phyloP scores from a whole-genome alignment of 1,140 invertebrate genomes.

The Mactra quadrangularis region DNA sequence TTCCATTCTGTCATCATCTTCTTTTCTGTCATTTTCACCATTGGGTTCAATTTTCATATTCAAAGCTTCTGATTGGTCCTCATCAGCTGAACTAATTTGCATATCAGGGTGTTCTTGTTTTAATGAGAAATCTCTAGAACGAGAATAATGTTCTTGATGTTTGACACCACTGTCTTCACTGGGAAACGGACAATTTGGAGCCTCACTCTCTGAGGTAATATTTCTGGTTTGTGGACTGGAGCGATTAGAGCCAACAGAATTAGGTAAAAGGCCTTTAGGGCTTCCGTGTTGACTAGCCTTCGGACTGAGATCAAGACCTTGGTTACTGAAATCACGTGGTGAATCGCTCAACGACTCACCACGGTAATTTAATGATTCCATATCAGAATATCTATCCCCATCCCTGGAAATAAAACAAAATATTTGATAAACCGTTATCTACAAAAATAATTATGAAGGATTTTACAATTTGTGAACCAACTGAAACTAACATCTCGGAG shows the following conservation, averaged over 20 bases:
- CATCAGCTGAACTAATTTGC: constrained; percentile 20
- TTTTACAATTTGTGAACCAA: no score
- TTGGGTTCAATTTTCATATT: constrained; percentile 53
- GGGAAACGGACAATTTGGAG: not conserved
- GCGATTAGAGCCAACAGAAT: not conserved
- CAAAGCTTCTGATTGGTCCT: constrained; percentile 53
- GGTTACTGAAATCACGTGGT: constrained; percentile 34
- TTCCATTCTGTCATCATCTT: constrained; percentile 5
- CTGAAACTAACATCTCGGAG: no score
- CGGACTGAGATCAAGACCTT: constrained; percentile 58
- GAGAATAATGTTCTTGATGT: constrained; percentile 8
- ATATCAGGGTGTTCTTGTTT: constrained; percentile 22
- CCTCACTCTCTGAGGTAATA: not conserved
- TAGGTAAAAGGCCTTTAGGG: constrained; percentile 4
- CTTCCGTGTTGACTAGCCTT: constrained; percentile 18
- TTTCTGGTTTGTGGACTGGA: constrained; percentile 6
- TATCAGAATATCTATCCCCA: constrained; percentile 4
- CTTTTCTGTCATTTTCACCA: constrained; percentile 5
- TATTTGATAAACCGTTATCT: no score
- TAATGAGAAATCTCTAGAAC: not conserved
- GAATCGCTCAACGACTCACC: constrained; percentile 7
- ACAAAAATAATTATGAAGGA: no score
- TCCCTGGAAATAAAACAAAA: constrained; percentile 38
- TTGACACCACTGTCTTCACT: not conserved
- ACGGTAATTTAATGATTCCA: not conserved